Percentiles rank a stretch among this genome's conserved stretches.
Evolutionary conservation across 2,113 vertebrate species (phyloP).

Genomic region (Psittacus erithacus): DNA sequence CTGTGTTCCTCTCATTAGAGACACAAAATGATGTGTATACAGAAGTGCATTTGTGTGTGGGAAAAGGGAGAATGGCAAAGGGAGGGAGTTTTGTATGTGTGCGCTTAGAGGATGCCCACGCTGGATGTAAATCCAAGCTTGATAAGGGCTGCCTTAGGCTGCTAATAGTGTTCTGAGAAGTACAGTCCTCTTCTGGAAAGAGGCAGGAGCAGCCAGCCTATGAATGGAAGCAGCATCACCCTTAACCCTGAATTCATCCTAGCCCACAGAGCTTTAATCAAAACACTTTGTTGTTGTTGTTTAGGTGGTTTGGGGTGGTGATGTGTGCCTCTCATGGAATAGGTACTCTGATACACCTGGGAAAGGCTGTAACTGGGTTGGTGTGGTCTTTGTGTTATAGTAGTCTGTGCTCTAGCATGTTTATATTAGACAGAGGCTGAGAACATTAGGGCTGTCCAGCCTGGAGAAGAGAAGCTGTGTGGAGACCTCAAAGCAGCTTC

Average conservation of each 20-base stretch:
- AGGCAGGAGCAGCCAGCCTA: neutral
- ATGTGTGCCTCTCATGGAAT: neutral
- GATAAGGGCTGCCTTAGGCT: neutral
- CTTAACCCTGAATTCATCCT: neutral
- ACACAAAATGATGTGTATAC: neutral
- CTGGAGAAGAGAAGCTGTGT: neutral
- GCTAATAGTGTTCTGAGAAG: neutral
- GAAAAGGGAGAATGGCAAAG: neutral
- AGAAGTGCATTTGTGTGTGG: neutral
- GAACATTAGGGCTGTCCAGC: neutral
- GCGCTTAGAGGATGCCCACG: accelerated
- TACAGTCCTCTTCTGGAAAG: neutral
- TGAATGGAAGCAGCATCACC: neutral
- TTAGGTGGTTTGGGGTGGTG: neutral
- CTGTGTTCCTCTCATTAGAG: neutral
- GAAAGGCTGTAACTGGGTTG: neutral
- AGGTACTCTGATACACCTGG: neutral
- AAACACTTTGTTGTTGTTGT: neutral
- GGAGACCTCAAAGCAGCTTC: neutral
- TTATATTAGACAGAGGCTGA: neutral
- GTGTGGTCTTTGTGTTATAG: neutral
- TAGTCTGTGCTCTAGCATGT: neutral
- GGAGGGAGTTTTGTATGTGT: neutral
- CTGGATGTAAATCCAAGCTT: neutral
- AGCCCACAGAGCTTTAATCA: neutral